Conservation (phyloP, 2,113 vertebrate genomes). For the Mesembrinibis cayennensis region DNA sequence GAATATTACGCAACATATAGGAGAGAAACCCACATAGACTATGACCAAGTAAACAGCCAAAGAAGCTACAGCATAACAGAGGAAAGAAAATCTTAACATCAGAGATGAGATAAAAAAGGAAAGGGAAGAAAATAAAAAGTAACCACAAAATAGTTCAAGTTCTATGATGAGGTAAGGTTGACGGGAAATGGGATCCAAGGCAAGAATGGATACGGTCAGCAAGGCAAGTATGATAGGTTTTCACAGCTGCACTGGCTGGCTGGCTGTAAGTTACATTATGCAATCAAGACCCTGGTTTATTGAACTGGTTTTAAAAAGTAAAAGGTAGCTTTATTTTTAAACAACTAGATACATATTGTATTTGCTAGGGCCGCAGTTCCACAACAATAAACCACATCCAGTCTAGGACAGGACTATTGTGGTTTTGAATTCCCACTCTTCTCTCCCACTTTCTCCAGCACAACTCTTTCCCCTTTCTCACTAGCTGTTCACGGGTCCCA, state of each 20-base stretch:
- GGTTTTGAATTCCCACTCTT: neutral
- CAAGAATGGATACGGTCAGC: neutral
- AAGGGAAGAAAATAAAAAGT: neutral
- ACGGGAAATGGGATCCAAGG: neutral
- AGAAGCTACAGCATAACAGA: neutral
- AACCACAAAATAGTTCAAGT: neutral
- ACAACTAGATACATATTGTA: neutral
- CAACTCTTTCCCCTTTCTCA: neutral
- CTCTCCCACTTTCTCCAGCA: neutral
- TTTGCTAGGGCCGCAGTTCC: neutral
- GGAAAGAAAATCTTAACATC: neutral
- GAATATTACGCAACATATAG: neutral
- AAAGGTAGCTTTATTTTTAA: neutral
- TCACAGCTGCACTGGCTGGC: neutral
- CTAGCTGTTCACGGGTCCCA: neutral
- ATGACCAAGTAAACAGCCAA: neutral
- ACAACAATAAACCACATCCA: neutral
- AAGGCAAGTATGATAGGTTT: neutral
- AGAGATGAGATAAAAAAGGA: neutral
- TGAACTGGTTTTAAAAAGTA: neutral
- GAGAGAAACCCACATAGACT: neutral
- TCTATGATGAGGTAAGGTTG: neutral
- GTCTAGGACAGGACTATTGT: neutral
- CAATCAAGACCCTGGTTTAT: neutral
- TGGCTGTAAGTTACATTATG: neutral